Percentiles rank a stretch among this genome's conserved stretches.
Evolutionary conservation across 2,113 vertebrate genomes (phyloP).

Genomic region (Platysteira castanea): DNA sequence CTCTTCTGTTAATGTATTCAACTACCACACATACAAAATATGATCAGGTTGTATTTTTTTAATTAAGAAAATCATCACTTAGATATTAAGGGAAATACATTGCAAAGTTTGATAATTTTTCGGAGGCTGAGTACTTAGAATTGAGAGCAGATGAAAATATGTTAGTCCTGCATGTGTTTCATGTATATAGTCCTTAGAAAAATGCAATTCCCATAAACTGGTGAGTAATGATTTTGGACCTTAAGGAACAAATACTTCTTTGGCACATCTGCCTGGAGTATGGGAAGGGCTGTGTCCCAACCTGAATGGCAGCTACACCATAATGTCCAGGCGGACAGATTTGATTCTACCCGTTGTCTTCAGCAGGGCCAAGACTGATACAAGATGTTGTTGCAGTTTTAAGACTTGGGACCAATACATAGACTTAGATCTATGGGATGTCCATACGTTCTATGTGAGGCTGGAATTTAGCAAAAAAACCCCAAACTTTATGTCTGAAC

Average conservation of each 20-base stretch:
- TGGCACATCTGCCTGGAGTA: background rate
- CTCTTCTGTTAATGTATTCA: slow-evolving; percentile 60
- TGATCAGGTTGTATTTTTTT: slow-evolving; percentile 55
- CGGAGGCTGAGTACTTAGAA: background rate
- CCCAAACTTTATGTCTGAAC: background rate
- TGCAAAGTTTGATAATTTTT: slow-evolving; percentile 1
- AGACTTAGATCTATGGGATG: background rate
- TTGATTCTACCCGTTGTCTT: background rate
- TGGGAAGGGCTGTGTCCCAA: background rate
- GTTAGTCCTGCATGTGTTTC: background rate
- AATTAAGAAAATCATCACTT: slow-evolving; percentile 57
- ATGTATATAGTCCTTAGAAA: background rate
- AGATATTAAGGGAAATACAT: slow-evolving; percentile 2
- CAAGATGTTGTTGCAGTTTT: background rate
- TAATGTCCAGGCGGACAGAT: background rate
- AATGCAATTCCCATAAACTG: background rate
- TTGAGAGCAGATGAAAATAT: background rate
- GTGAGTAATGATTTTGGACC: background rate
- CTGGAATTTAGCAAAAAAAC: background rate
- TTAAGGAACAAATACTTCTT: background rate
- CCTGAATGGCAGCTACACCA: background rate
- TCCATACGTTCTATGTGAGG: background rate
- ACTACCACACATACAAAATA: slow-evolving; percentile 60
- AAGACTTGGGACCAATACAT: background rate
- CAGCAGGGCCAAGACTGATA: background rate